A percentile compares a stretch with the other conserved stretches of the same genome.
phyloP scores from a whole-genome alignment of 1,140 invertebrate genomes.

The Apocrypta bakeri region DNA sequence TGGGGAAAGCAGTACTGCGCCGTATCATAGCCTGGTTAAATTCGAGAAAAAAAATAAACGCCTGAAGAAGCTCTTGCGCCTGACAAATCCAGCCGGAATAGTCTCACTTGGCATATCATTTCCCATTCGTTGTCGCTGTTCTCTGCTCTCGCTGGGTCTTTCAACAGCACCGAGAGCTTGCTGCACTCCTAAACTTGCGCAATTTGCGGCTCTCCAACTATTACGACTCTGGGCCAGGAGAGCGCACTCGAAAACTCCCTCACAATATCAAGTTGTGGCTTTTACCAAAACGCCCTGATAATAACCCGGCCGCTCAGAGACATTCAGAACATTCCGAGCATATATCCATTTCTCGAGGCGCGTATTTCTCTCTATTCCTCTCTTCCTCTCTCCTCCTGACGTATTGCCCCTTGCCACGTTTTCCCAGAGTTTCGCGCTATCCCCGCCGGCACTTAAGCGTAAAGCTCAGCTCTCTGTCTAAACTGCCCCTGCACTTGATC shows the following conservation, averaged over 20 bases:
- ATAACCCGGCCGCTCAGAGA: slow-evolving; percentile 2
- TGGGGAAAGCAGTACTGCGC: too few relatives aligned
- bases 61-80: not conserved
- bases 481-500: not conserved
- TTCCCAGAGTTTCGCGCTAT: not conserved
- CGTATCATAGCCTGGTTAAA: not conserved
- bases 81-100: not conserved
- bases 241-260: not conserved
- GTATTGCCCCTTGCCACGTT: not conserved
- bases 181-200: slow-evolving; percentile 18
- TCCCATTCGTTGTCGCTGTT: not conserved
- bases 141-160: not conserved
- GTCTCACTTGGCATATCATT: not conserved
- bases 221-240: not conserved
- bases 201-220: slow-evolving; percentile 12
- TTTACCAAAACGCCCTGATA: slow-evolving; percentile 18
- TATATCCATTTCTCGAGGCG: slow-evolving; percentile 4
- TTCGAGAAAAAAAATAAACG: not conserved
- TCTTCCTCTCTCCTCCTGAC: not conserved
- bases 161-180: too few relatives aligned
- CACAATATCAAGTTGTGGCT: slow-evolving; percentile 32
- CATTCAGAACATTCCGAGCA: not conserved
- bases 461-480: not conserved
- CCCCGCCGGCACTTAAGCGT: not conserved
- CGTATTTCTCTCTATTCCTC: not conserved